phyloP scores from a whole-genome alignment of 2,888 invertebrate genomes.

The Dryococelus australis region DNA sequence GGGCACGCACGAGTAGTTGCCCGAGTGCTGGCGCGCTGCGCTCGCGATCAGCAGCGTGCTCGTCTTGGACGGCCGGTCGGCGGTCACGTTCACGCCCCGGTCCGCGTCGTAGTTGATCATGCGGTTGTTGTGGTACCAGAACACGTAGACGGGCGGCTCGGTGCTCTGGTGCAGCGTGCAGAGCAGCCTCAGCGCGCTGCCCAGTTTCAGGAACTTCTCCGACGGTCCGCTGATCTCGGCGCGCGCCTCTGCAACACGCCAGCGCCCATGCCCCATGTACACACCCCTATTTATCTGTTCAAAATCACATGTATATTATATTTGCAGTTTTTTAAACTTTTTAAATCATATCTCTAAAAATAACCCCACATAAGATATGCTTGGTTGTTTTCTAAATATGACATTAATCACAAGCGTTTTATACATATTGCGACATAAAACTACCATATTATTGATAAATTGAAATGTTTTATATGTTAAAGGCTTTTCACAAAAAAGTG shows the following conservation, averaged over 20 bases:
- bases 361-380: too few relatives aligned
- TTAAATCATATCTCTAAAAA: too few relatives aligned
- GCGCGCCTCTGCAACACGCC: constrained; percentile 83
- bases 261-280: constrained; percentile 58
- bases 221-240: constrained; percentile 86
- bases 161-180: constrained; percentile 86
- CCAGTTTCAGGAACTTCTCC: constrained; percentile 87
- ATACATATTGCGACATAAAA: too few relatives aligned
- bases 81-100: constrained; percentile 63
- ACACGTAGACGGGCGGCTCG: constrained; percentile 83
- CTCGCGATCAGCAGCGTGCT: constrained; percentile 62
- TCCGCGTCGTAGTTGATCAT: constrained; percentile 84
- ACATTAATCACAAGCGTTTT: too few relatives aligned
- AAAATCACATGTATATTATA: too few relatives aligned
- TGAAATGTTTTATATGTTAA: too few relatives aligned
- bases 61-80: constrained; percentile 53
- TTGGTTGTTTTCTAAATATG: too few relatives aligned
- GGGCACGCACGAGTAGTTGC: constrained; percentile 89
- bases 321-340: too few relatives aligned
- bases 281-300: too few relatives aligned
- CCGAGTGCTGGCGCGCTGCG: constrained; percentile 72
- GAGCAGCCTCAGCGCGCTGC: constrained; percentile 81
- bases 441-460: too few relatives aligned
- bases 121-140: constrained; percentile 84
- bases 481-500: too few relatives aligned